Evolutionary conservation across 2,797 vertebrate species (phyloP), one percentile per base, ranked within the genome.

Genomic region (Danio tinwini): DNA sequence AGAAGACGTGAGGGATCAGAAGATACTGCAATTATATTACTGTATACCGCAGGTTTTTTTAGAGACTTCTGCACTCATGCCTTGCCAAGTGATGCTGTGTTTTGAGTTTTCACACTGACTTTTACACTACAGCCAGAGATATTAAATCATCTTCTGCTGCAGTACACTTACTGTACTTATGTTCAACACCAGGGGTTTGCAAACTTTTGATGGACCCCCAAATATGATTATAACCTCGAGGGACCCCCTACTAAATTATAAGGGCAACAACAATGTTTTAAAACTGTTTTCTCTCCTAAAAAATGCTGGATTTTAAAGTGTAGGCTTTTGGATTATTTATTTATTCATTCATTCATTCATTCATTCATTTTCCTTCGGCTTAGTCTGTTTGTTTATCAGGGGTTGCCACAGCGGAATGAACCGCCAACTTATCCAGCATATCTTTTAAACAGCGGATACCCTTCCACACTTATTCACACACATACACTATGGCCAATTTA

Each of bases 1-100:
- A 40, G 0, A 52, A 39, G 5, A 13, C 10, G 0, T 7, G 49
- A 69, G 49, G 10, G 6, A 17, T 53, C 10, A 53, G 40, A 52
- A 29, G 16, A 69, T 37, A 10, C 5, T 29, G 5, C n/a, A 7
- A 13, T 5, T 39, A 0, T 40, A 53, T 69, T 12, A 53, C 29
- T 16, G 39, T 59, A 37, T 40, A 17, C 67, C 16, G 4, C 29
- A 69, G 1, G 6, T 29, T 39, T 53, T 53, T 67, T 69, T 53
- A n/a, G 29, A 17, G 50, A 69, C 49, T 52, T 7, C n/a, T 69
- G 67, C 49, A 13, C 49, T 53, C 29, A 4, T 52, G 67, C 47
- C 69, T 53, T 39, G 16, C 16, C 49, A 53, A 69, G 49, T 6
- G 17, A 49, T 39, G 67, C 67, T 69, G 67, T 8, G 67, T 53